Conservation (phyloP, 2,797 vertebrate genomes). For the Erpetoichthys calabaricus region DNA sequence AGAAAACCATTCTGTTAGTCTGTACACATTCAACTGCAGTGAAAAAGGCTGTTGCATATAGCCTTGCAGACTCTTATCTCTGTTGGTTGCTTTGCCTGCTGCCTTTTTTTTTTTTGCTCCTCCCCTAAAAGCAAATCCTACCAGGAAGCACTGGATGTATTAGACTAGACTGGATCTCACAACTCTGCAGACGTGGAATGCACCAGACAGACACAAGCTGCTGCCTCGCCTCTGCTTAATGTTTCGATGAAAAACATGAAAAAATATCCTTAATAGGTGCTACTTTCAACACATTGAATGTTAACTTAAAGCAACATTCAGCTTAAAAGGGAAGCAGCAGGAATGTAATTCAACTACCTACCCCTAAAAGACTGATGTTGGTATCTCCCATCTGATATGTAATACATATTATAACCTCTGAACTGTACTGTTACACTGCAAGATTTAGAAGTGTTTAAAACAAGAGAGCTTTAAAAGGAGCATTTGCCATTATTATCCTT, state of each 20-base stretch:
- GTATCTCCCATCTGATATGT: constrained; percentile 29
- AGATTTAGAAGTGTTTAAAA: neutral
- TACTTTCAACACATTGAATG: too few species aligned
- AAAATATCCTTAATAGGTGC: too few species aligned
- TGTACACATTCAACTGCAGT: constrained; percentile 34
- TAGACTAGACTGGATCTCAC: constrained; percentile 17
- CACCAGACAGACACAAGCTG: neutral
- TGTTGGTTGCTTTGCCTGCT: constrained; percentile 35
- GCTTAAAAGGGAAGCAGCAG: neutral
- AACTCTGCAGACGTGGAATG: constrained; percentile 18
- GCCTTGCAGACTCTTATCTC: constrained; percentile 36
- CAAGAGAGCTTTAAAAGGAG: too few species aligned
- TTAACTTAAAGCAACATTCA: too few species aligned
- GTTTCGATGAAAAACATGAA: neutral
- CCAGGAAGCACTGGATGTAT: constrained; percentile 45
- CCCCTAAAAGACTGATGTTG: constrained; percentile 16
- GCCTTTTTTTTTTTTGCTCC: constrained; percentile 30
- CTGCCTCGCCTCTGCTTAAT: constrained; percentile 3
- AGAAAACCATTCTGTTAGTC: constrained; percentile 35
- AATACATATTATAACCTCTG: constrained; percentile 16
- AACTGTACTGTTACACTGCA: constrained; percentile 4
- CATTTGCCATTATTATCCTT: too few species aligned
- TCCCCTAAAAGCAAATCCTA: constrained; percentile 35
- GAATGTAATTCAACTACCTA: constrained; percentile 14
- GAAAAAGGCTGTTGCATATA: constrained; percentile 23